These are phyloP conservation scores for Salticus scenicus DNA, from an alignment of 2,888 invertebrate genomes.

Conservation along the genomic window DNA sequence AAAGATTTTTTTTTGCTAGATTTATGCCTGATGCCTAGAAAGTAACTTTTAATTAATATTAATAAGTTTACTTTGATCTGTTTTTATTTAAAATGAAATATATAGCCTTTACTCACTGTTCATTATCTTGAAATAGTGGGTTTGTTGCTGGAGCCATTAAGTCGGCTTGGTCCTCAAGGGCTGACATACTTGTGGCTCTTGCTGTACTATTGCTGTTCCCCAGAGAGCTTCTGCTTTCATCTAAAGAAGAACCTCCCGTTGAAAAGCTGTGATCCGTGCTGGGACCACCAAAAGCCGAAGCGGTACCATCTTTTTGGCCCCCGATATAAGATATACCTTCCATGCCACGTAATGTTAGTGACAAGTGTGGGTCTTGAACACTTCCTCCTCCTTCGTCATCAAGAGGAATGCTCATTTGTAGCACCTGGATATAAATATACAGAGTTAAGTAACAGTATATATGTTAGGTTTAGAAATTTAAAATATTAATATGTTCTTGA, in stretches of 20 bases:
- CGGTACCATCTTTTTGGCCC: constrained; percentile 75
- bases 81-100: no score
- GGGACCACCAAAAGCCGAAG: constrained; percentile 43
- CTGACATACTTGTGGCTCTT: constrained; percentile 28
- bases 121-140: constrained; percentile 59
- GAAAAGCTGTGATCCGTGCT: constrained; percentile 50
- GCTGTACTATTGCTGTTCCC: constrained; percentile 45
- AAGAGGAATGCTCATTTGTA: constrained; percentile 92
- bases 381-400: constrained; percentile 81
- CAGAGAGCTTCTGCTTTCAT: constrained; percentile 58
- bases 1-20: no score
- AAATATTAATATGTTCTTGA: no score
- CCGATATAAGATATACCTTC: constrained; percentile 90
- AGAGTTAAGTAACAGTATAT: no score
- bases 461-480: no score
- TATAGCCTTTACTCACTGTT: constrained; percentile 62
- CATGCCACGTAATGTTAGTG: constrained; percentile 75
- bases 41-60: no score
- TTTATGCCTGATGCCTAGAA: no score
- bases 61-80: no score
- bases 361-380: constrained; percentile 55
- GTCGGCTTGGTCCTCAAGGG: constrained; percentile 32
- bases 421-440: constrained; percentile 79
- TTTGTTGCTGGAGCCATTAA: constrained; percentile 59
- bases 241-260: constrained; percentile 36